Conservation (phyloP, 2,113 vertebrate species). For the Circaetus gallicus region DNA sequence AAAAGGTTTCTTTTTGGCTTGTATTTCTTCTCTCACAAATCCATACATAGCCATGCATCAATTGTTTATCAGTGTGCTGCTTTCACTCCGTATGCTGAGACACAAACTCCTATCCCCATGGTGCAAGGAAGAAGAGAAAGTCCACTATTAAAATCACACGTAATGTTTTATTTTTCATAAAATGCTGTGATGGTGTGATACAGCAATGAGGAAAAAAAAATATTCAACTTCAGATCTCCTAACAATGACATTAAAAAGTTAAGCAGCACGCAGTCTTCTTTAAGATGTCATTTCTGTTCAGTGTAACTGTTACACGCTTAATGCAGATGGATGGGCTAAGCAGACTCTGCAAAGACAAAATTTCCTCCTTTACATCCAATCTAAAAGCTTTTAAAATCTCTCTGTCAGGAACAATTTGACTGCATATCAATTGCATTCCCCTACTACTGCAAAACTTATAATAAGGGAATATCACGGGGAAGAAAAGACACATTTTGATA, state of each 20-base stretch:
- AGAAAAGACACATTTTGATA: constrained; percentile 1
- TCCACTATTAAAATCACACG: background rate
- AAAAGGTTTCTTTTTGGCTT: background rate
- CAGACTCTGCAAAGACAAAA: constrained; percentile 69
- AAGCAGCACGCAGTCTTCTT: constrained; percentile 76
- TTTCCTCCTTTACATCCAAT: constrained; percentile 65
- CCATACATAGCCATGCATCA: background rate
- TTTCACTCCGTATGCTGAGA: background rate
- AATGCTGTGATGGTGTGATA: background rate
- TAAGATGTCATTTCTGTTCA: constrained; percentile 74
- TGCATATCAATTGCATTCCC: constrained; percentile 70
- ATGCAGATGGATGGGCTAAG: constrained; percentile 75
- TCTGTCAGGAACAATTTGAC: constrained; percentile 74
- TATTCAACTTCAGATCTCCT: constrained; percentile 38
- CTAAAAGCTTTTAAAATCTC: constrained; percentile 78
- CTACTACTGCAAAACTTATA: background rate
- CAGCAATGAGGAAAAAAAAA: background rate
- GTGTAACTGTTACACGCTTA: constrained; percentile 66
- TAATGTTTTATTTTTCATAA: background rate
- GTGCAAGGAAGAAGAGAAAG: background rate
- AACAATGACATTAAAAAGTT: constrained; percentile 75
- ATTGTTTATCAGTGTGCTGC: background rate
- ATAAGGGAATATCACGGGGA: constrained; percentile 23
- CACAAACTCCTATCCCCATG: background rate
- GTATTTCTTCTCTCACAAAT: background rate